Evolutionary conservation across 2,113 vertebrate species (phyloP), one percentile per base, ranked within the genome.

Genomic region (Pterophyllum scalare): DNA sequence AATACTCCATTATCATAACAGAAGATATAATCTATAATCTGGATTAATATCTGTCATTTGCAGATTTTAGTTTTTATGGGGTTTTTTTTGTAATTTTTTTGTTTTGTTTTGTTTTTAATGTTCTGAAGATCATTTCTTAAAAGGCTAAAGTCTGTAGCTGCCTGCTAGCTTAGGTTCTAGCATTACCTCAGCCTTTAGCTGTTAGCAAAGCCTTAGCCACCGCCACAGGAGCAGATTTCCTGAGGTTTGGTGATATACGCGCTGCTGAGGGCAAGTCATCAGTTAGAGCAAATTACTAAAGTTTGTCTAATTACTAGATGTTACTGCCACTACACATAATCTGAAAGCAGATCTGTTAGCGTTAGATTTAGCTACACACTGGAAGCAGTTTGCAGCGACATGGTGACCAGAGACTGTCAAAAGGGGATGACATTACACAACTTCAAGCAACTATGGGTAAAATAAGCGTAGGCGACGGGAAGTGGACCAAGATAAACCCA

Each of bases 311-410:
- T 20, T 52, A 10, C 28, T 49, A 6, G 2, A 49, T 28, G 28
- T 70, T 70, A 70, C 65, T 70, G 65, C 15, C 10, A 11, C 49
- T 43, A 20, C 43, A 70, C 28, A 70, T 70, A 70, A 70, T 70
- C 43, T 49, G 65, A 70, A 70, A 70, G 24, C 10, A 3, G 5
- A 19, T 70, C 64, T 70, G 3, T 31, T 49, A 70, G 28, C 2
- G 3, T 49, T 26, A 31, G 9, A 24, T 70, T 49, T 49, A 70
- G 40, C 22, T 49, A 22, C 40, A 49, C 40, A 49, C 24, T 70
- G 26, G 40, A 70, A 26, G 40, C 15, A 0, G 26, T 46, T 1
- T 49, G 64, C 38, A 67, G 22, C 26, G 14, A 17, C 8, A 14
- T 11, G 26, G 8, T 40, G 46, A 67, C 43, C 22, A 46, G 62